Evolutionary conservation across 2,113 vertebrate genomes (phyloP), one percentile per base, ranked within the genome.

Genomic region (Platysteira castanea): DNA sequence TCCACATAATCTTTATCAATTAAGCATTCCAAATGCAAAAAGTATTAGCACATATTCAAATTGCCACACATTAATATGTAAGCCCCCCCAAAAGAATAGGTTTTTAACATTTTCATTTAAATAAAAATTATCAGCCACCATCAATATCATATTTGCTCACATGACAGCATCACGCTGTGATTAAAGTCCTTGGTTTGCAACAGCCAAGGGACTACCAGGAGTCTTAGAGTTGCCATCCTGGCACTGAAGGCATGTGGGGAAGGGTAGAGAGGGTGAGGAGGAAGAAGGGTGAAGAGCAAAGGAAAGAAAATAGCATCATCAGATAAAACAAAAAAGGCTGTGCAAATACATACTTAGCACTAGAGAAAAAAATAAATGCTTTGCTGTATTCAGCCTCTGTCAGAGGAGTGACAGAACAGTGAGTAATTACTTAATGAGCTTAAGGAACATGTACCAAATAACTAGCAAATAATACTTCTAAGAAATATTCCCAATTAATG

Each of bases 1-100:
- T 92, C 88, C 30, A 42, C 35, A 53, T 67, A 88, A 92, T 90
- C 68, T 84, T 95, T 87, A 93, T 87, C 87, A 93, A 91, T 92
- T 81, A 96, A 89, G 23, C 53, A 82, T 93, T 95, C 61, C n/a
- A 75, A 93, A 87, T 75, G 73, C 76, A 88, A 57, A 90, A 94
- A 69, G 15, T 61, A 70, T 54, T 68, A 60, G 26, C 44, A 47
- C 30, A 47, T 84, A 93, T 90, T 81, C 49, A 71, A 87, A 93
- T 77, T 68, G 35, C 12, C 22, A 44, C 15, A 27, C 9, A 57
- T 88, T 88, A 90, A 78, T 78, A 86, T 71, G 68, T 39, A 90
- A 68, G 49, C 6, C 10, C 10, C 9, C 37, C 10, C n/a, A n/a
- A 28, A 94, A 93, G 77, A 11, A 27, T n/a, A 68, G 8, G 54